Percentiles rank a stretch among this genome's conserved stretches.
These are phyloP conservation scores for Meteorus colon DNA, from an alignment of 2,888 invertebrate species.

Conservation along the genomic window DNA sequence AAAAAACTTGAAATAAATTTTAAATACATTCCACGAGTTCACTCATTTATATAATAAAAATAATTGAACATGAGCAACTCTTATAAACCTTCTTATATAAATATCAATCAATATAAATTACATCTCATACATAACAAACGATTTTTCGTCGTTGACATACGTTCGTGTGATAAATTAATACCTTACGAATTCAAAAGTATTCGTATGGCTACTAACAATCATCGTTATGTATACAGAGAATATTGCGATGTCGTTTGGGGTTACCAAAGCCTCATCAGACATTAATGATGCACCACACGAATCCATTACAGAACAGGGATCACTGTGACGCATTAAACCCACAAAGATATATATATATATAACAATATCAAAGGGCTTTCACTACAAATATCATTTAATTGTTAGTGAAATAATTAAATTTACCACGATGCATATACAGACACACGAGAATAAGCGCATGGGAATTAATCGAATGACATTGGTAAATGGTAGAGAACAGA, in stretches of 20 bases:
- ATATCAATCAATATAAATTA: not conserved
- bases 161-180: not conserved
- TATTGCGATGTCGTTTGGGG: slow-evolving; percentile 1
- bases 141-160: not conserved
- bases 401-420: slow-evolving; percentile 10
- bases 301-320: not conserved
- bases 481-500: not conserved
- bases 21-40: not conserved
- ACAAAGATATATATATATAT: not conserved
- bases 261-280: not conserved
- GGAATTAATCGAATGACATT: slow-evolving; percentile 18
- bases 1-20: not conserved
- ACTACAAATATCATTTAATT: not conserved
- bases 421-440: not conserved
- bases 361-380: not conserved
- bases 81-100: not conserved
- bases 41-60: not conserved
- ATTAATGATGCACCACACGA: not conserved
- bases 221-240: not conserved
- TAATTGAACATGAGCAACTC: not conserved
- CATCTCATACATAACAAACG: not conserved
- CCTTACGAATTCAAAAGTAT: not conserved
- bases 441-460: not conserved
- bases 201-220: not conserved
- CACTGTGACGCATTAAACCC: not conserved